Percentiles rank a stretch among this genome's conserved stretches.
Conservation (phyloP, 2,888 invertebrate genomes). For the Hipparchia sbordonii region DNA sequence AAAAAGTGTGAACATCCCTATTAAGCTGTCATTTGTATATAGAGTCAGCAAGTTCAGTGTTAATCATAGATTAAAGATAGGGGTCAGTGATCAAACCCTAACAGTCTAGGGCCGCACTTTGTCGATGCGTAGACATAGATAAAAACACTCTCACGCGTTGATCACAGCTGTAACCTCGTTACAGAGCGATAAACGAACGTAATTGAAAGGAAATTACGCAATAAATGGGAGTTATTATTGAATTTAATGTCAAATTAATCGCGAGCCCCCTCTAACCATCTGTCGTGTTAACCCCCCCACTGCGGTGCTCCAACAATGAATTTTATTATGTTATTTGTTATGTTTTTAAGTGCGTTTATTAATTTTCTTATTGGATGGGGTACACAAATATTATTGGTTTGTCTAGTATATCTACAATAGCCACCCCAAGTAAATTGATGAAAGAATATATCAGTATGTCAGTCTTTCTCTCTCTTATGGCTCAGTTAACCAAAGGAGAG, state of each 20-base stretch:
- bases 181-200: conserved; percentile 78
- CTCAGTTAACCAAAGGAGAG: no score
- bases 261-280: conserved; percentile 70
- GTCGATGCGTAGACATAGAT: conserved; percentile 30
- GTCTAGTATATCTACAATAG: background rate
- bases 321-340: conserved; percentile 50
- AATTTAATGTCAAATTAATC: conserved; percentile 82
- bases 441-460: no score
- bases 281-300: conserved; percentile 59
- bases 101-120: background rate
- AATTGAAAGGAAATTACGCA: conserved; percentile 82
- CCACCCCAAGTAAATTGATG: no score
- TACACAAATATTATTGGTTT: background rate
- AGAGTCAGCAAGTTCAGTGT: no score
- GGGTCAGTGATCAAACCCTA: background rate
- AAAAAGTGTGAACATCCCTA: no score
- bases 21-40: no score
- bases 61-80: no score
- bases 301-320: conserved; percentile 46
- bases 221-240: conserved; percentile 82
- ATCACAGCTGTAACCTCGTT: conserved; percentile 70
- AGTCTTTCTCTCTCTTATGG: no score
- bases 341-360: conserved; percentile 42
- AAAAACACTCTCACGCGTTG: conserved; percentile 44
- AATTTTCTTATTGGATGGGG: conserved; percentile 25